A percentile compares a stretch with the other conserved stretches of the same genome.
These are phyloP conservation scores for Crypturellus tataupa DNA, from an alignment of 2,797 vertebrate genomes.

Conservation along the genomic window DNA sequence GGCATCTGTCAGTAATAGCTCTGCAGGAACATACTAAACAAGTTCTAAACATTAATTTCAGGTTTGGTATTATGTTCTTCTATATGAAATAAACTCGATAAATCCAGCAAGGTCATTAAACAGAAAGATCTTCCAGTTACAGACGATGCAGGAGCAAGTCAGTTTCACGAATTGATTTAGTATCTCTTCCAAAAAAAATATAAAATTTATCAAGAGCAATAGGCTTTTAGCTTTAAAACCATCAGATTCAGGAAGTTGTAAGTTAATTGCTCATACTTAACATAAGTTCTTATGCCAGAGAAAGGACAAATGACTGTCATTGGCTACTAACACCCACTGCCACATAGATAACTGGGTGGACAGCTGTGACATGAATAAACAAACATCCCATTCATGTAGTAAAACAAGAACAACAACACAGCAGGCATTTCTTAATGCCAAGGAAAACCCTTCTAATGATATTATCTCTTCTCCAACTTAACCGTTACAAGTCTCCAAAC, in stretches of 20 bases:
- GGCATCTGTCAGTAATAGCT: neutral
- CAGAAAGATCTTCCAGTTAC: neutral
- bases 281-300: neutral
- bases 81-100: neutral
- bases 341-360: neutral
- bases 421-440: neutral
- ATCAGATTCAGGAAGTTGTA: neutral
- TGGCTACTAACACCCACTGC: neutral
- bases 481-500: too few relatives aligned
- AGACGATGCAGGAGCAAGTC: neutral
- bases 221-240: neutral
- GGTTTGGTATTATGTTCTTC: fast-evolving
- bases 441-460: neutral
- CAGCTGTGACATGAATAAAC: neutral
- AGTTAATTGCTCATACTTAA: neutral
- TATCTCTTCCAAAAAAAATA: neutral
- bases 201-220: neutral
- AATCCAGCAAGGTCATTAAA: neutral
- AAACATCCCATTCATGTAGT: neutral
- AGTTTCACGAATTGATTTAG: neutral
- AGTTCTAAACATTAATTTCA: neutral
- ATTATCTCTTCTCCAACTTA: neutral
- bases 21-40: neutral
- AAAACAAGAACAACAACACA: neutral
- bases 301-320: neutral